Conservation (phyloP, 2,797 vertebrate species). For the Paramormyrops hopkinsi region DNA sequence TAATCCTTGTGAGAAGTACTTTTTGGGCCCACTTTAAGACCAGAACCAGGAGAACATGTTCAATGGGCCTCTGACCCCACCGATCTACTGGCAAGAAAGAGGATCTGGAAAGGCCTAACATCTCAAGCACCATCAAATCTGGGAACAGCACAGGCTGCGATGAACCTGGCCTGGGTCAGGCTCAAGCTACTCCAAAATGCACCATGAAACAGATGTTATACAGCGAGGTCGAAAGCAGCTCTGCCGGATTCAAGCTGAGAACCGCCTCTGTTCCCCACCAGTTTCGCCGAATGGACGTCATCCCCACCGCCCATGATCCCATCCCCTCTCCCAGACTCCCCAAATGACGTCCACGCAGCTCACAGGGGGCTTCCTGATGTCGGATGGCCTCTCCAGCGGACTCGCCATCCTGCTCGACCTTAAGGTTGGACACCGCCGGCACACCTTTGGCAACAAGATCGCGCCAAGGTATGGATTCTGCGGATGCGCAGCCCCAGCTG, state of each 20-base stretch:
- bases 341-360: neutral
- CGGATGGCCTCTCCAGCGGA: neutral
- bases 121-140: neutral
- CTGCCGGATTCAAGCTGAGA: constrained; percentile 7
- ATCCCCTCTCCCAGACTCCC: neutral
- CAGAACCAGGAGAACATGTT: constrained; percentile 17
- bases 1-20: constrained; percentile 51
- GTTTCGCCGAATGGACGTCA: neutral
- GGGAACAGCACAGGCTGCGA: neutral
- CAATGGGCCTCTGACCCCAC: neutral
- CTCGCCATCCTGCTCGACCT: neutral
- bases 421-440: neutral
- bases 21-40: constrained; percentile 24
- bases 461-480: neutral
- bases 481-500: neutral
- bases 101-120: neutral
- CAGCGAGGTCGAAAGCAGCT: neutral
- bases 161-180: neutral
- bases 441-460: neutral
- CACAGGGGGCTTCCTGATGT: neutral
- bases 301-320: neutral
- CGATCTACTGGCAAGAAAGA: neutral
- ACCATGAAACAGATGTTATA: neutral
- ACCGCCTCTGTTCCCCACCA: neutral
- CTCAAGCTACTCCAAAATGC: neutral